These are phyloP conservation scores for Grapholita molesta DNA, from an alignment of 1,140 invertebrate species.

Conservation along the genomic window DNA sequence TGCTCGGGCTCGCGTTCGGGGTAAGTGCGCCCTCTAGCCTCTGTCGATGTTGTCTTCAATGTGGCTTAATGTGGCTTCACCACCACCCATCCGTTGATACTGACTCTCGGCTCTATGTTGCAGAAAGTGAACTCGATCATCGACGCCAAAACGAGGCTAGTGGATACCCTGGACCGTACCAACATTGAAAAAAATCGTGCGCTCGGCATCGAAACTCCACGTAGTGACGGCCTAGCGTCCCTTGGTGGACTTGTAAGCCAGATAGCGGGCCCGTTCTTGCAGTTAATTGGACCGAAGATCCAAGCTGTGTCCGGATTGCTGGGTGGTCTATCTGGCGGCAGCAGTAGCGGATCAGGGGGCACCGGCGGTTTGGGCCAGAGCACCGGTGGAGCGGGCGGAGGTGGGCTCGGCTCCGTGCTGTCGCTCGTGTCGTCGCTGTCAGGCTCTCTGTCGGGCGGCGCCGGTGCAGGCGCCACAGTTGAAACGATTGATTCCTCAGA, in stretches of 20 bases:
- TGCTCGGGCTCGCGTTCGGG: slow-evolving; percentile 88
- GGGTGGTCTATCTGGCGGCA: slow-evolving; percentile 78
- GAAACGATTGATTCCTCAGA: slow-evolving; percentile 69
- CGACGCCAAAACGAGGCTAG: slow-evolving; percentile 85
- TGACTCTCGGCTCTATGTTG: slow-evolving; percentile 35
- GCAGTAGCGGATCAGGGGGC: slow-evolving; percentile 66
- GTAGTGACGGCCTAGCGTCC: slow-evolving; percentile 57
- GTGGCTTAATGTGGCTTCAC: neutral
- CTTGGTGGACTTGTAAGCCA: slow-evolving; percentile 75
- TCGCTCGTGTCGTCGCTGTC: slow-evolving; percentile 69
- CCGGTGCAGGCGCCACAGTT: slow-evolving; percentile 57
- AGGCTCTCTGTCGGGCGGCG: slow-evolving; percentile 62
- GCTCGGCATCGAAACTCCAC: slow-evolving; percentile 83
- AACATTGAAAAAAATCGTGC: slow-evolving; percentile 86
- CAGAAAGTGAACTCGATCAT: slow-evolving; percentile 89
- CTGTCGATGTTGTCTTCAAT: neutral
- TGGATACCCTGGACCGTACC: slow-evolving; percentile 82
- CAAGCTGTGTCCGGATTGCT: slow-evolving; percentile 78
- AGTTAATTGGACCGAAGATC: slow-evolving; percentile 76
- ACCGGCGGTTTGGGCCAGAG: slow-evolving; percentile 37
- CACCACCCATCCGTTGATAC: neutral
- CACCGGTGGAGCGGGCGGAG: slow-evolving; percentile 30
- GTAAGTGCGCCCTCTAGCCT: slow-evolving; percentile 79
- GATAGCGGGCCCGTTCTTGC: slow-evolving; percentile 80
- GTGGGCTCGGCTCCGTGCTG: slow-evolving; percentile 61